phyloP scores from a whole-genome alignment of 2,797 vertebrate genomes.

The Sebastolobus alascanus region DNA sequence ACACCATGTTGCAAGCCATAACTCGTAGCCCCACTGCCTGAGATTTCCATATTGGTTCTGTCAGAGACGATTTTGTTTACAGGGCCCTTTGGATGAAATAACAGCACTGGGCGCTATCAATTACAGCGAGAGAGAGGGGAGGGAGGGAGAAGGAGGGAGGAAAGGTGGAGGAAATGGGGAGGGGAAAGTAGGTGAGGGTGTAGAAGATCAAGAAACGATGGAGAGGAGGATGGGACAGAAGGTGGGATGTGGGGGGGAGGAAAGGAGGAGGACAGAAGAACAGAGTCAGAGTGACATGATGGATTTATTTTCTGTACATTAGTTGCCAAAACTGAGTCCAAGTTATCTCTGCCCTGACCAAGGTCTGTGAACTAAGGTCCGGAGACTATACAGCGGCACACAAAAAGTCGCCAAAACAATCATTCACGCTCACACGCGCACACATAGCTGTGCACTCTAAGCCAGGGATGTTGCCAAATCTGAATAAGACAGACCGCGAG shows the following conservation, averaged over 20 bases:
- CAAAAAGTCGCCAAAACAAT: constrained; percentile 15
- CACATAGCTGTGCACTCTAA: neutral
- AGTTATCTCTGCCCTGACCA: constrained; percentile 36
- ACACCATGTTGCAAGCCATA: constrained; percentile 61
- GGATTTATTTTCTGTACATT: constrained; percentile 34
- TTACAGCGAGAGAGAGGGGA: constrained; percentile 58
- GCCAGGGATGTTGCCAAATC: neutral
- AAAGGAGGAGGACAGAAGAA: neutral
- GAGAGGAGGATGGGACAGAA: constrained; percentile 9
- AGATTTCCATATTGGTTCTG: constrained; percentile 86
- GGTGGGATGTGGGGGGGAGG: neutral
- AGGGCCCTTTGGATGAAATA: constrained; percentile 85
- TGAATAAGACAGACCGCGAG: neutral
- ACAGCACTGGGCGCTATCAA: constrained; percentile 74
- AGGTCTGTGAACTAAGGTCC: constrained; percentile 43
- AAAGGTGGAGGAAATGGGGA: constrained; percentile 5
- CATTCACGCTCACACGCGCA: neutral
- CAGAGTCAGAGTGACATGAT: constrained; percentile 27
- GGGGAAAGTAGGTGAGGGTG: constrained; percentile 18
- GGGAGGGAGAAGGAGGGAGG: constrained; percentile 4
- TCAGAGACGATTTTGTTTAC: constrained; percentile 85
- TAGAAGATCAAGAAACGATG: constrained; percentile 23
- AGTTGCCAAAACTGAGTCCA: constrained; percentile 33
- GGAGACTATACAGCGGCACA: constrained; percentile 11
- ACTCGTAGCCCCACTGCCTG: constrained; percentile 68